Base-by-base conservation (phyloP, 35 echinoderm and acorn worm genomes). In the Acanthaster planci region DNA sequence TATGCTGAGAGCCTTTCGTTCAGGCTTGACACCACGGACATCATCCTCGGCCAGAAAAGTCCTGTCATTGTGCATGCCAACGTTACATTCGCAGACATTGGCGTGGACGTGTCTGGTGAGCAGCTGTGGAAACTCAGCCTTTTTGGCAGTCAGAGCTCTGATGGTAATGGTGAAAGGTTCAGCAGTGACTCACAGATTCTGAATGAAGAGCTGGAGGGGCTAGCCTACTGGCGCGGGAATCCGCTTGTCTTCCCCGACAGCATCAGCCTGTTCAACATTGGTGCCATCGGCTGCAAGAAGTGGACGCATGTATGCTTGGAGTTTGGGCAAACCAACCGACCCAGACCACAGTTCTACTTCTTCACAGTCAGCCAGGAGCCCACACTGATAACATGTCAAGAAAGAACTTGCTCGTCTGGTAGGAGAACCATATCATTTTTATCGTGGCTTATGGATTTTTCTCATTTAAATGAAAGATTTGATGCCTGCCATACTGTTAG, bases 361-460 rank as follows among this genome's bases (percentile, higher is more conserved):
- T 52, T 76, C 31, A 91, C 89, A 8, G 78, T 87, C 15, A 53
- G 47, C 55, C 88, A 85, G 15, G 50, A 78, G 30, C 44, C 14
- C 19, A 91, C 93, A 12, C 8, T 95, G 22, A 88, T 95, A 10
- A 77, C 84, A 79, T 95, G 93, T 53, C 60, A 95, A 85, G 84
- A 90, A 87, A 18, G 54, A 44, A 38, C 42, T n/a, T 95, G 93
- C 84, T 47, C 60, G 67, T 80, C 87, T 91, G 90, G 93, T 91
- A 86, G 86, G 87, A 86, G 1, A 52, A 52, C 1, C 18, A 1
- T 7, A 31, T 1, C n/a, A 81, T 81, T 81, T 59, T 21, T 1
- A 12, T 47, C 42, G 4, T 47, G 4, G 42, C 42, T 47, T 47
- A 6, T 47, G 4, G 4, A 6, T 47, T 47, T 47, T 47, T 47